Conservation (phyloP, 1,140 invertebrate species). For the Andricus grossulariae region DNA sequence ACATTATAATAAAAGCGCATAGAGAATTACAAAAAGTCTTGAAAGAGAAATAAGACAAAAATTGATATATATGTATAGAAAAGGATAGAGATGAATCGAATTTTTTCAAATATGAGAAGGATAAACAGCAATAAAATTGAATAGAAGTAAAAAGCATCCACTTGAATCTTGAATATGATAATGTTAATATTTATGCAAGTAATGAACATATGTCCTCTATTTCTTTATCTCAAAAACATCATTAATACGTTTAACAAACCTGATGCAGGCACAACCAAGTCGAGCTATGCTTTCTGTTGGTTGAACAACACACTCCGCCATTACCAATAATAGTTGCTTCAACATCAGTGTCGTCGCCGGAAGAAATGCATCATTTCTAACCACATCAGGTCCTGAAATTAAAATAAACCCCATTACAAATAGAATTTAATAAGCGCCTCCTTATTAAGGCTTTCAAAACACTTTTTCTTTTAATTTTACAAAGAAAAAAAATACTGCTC, state of each 20-base stretch:
- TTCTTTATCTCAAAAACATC: constrained; percentile 29
- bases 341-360: constrained; percentile 86
- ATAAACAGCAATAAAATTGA: too few species aligned
- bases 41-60: too few species aligned
- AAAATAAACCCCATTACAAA: background rate
- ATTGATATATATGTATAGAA: too few species aligned
- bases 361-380: constrained; percentile 62
- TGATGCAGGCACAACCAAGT: constrained; percentile 93
- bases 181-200: too few species aligned
- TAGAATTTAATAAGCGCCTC: background rate
- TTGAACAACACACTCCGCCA: constrained; percentile 93
- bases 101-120: too few species aligned
- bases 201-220: too few species aligned
- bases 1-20: too few species aligned
- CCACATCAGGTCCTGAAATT: constrained; percentile 62
- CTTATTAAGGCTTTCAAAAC: background rate
- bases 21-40: too few species aligned
- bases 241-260: constrained; percentile 68
- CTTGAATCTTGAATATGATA: too few species aligned
- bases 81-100: too few species aligned
- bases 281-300: constrained; percentile 91
- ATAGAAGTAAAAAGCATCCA: too few species aligned
- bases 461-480: background rate
- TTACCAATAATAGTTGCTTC: constrained; percentile 89
- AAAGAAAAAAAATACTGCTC: constrained; percentile 2